Percentiles rank a stretch among this genome's conserved stretches.
Conservation (phyloP, 2,797 vertebrate genomes). For the Mergus octosetaceus region DNA sequence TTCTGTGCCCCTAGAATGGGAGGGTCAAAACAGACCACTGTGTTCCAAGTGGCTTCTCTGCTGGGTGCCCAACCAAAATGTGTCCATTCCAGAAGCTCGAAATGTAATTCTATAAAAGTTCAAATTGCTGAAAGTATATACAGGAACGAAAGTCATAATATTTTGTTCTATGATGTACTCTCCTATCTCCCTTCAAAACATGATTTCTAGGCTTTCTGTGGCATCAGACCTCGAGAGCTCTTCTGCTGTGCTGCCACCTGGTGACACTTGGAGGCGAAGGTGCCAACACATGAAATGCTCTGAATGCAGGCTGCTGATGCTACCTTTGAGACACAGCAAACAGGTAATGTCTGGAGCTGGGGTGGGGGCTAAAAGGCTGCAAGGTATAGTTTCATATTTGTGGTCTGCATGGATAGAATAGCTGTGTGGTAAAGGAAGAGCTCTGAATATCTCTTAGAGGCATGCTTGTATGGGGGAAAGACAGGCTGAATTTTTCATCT, state of each 20-base stretch:
- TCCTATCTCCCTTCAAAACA: accelerated
- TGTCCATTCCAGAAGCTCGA: not conserved
- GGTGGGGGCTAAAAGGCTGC: not conserved
- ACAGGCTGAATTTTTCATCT: not conserved
- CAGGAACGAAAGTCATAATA: accelerated
- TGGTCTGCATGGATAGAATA: not conserved
- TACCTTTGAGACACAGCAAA: not conserved
- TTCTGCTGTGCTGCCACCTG: slow-evolving; percentile 46
- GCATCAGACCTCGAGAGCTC: not conserved
- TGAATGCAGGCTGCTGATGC: accelerated
- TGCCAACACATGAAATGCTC: not conserved
- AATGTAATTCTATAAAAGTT: not conserved
- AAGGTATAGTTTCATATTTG: not conserved
- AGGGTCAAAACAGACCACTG: not conserved
- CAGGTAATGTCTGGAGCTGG: not conserved
- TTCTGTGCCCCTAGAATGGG: not conserved
- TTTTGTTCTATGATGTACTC: not conserved
- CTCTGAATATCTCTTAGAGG: not conserved
- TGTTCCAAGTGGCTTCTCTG: not conserved
- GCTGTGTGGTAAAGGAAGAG: not conserved
- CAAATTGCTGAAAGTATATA: not conserved
- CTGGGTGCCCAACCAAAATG: not conserved
- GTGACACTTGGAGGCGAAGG: not conserved
- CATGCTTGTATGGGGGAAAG: not conserved
- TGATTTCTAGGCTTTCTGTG: not conserved